Conservation (phyloP, 2,888 invertebrate species). For the Agriopis marginaria region DNA sequence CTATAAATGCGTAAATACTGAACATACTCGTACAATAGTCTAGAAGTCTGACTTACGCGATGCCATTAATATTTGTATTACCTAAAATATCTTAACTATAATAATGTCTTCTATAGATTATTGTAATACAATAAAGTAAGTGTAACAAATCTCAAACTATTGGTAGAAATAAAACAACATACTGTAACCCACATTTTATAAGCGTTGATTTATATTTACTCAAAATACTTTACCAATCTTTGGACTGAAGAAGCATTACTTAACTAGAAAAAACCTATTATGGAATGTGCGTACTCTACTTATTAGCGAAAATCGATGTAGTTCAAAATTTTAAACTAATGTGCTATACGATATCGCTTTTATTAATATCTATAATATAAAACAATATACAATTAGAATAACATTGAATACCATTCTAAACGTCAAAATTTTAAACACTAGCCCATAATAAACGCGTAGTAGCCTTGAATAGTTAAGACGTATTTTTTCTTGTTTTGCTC, state of each 20-base stretch:
- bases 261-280: conserved; percentile 59
- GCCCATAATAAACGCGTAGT: conserved; percentile 2
- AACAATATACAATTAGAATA: conserved; percentile 69
- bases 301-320: conserved; percentile 45
- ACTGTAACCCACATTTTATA: conserved; percentile 35
- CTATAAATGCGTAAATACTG: conserved; percentile 84
- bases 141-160: conserved; percentile 27
- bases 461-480: no score
- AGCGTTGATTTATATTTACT: conserved; percentile 44
- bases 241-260: conserved; percentile 69
- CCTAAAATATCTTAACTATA: conserved; percentile 28
- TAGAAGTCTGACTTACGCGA: conserved; percentile 27
- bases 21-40: conserved; percentile 41
- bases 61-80: conserved; percentile 25
- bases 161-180: background rate
- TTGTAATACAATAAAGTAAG: conserved; percentile 30
- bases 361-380: conserved; percentile 59
- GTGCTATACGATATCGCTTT: conserved; percentile 66
- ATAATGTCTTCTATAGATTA: conserved; percentile 27
- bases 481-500: no score
- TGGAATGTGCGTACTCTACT: conserved; percentile 73
- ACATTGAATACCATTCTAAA: conserved; percentile 72
- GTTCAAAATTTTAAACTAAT: conserved; percentile 43
- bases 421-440: conserved; percentile 56
- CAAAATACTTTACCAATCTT: conserved; percentile 70